Base-by-base conservation (phyloP, 2,797 vertebrate genomes). In the Neosilurus hyrtlii region DNA sequence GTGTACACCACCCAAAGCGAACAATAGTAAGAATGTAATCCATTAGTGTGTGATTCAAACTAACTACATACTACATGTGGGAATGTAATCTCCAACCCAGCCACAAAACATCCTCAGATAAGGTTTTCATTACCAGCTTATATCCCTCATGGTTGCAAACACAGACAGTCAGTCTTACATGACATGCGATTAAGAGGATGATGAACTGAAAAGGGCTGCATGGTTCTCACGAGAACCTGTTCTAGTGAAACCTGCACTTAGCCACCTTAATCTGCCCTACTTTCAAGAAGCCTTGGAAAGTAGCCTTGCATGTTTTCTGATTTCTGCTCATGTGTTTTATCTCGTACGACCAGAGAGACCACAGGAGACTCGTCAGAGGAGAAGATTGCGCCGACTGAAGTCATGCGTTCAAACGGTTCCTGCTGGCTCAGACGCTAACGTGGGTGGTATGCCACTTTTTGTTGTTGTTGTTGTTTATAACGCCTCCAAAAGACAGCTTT, bases 401-500 rank as follows among this genome's bases (percentile, higher is more conserved):
- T 87, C 87, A 86, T 86, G 86, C 83, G 82, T 88, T 91, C 81
- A 89, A 91, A 90, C 89, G 86, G 87, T 89, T 91, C 92, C 91
- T 89, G 89, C 86, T 73, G 86, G 85, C 59, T 49, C 84, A 85
- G 86, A 85, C 24, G 87, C 85, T 86, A 86, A 83, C 87, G 90
- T 89, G 91, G 92, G 93, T 90, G 93, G 92, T 91, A 89, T 89
- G 74, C 80, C 35, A 76, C 62, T 93, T 37, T 81, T 82, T 81
- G 22, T 59, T 76, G 79, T 74, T 86, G 81, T 84, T 84, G 72
- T 81, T 81, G 83, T 89, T 92, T 89, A 91, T 91, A 90, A 88
- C 87, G 85, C 91, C 90, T 94, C 94, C 92, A 94, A 94, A 93
- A 91, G 91, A 85, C 51, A 91, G 92, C 93, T 94, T 94, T 89